Conservation (phyloP, 1,140 invertebrate species). For the Pseudachorutes palmiensis region DNA sequence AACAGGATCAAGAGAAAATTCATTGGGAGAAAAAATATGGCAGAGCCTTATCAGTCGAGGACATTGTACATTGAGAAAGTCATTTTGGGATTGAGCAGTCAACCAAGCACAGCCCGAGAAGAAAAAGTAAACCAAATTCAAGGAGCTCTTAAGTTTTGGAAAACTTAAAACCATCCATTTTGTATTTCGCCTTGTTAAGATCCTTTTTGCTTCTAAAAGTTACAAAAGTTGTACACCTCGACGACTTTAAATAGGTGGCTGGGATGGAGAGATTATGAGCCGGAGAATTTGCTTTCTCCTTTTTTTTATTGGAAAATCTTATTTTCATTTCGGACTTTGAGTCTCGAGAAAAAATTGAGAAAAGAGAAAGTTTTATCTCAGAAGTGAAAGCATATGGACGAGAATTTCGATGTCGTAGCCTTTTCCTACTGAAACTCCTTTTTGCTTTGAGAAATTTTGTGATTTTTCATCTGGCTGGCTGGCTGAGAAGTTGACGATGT, state of each 20-base stretch:
- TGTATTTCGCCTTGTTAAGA: background rate
- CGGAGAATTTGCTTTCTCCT: background rate
- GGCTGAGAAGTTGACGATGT: too few species aligned
- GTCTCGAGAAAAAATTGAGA: background rate
- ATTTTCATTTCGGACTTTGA: slow-evolving; percentile 9
- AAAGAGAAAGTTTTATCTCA: background rate
- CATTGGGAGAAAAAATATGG: slow-evolving; percentile 11
- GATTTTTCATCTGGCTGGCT: background rate
- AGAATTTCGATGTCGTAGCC: background rate
- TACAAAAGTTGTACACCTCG: background rate
- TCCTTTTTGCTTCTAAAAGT: background rate
- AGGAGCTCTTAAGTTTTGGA: background rate
- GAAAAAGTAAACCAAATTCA: background rate
- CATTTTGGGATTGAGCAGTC: slow-evolving; percentile 4
- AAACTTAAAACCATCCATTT: slow-evolving; percentile 4
- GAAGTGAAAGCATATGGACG: background rate
- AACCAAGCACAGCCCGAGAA: background rate
- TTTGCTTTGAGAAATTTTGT: too few species aligned
- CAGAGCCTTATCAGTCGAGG: background rate
- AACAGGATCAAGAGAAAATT: slow-evolving; percentile 11
- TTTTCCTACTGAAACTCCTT: too few species aligned
- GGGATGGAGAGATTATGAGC: slow-evolving; percentile 6
- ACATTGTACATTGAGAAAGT: background rate
- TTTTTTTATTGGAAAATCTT: background rate
- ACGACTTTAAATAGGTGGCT: slow-evolving; percentile 3